Evolutionary conservation across 2,113 vertebrate species (phyloP).

Genomic region (Calidris pugnax): DNA sequence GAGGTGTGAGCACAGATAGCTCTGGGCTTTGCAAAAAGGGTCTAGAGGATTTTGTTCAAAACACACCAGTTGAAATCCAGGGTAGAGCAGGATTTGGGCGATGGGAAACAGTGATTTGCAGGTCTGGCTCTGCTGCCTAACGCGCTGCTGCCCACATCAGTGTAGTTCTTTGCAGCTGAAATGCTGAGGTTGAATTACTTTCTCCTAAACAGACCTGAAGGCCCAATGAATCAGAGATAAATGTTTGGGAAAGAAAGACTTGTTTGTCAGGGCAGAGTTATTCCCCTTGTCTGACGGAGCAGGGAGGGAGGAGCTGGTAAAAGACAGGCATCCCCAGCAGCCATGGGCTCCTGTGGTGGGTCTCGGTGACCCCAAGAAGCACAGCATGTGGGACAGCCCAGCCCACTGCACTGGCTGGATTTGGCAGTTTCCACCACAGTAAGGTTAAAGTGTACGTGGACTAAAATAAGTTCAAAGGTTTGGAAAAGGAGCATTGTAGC

Average conservation of each 20-base stretch:
- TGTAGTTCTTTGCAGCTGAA: constrained; percentile 11
- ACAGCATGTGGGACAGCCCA: background rate
- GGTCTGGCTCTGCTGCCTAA: constrained; percentile 3
- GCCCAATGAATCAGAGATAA: constrained; percentile 36
- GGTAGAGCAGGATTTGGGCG: background rate
- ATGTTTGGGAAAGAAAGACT: background rate
- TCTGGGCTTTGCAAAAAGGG: background rate
- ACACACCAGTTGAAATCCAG: background rate
- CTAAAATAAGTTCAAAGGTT: background rate
- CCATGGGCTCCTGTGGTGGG: background rate
- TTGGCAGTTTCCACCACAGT: background rate
- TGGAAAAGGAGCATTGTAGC: background rate
- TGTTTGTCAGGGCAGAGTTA: background rate
- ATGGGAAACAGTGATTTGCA: background rate
- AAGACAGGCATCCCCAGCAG: background rate
- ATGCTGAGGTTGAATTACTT: constrained; percentile 16
- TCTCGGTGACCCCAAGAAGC: background rate
- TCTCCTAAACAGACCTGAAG: constrained; percentile 42
- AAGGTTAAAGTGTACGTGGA: background rate
- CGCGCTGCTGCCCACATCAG: background rate
- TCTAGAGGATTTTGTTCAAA: background rate
- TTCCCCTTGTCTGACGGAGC: background rate
- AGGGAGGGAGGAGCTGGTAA: background rate
- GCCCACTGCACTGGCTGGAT: rapidly evolving
- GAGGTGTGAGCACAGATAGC: background rate